A percentile compares a stretch with the other conserved stretches of the same genome.
phyloP scores from a whole-genome alignment of 2,888 invertebrate genomes.

The Cantharis rustica region DNA sequence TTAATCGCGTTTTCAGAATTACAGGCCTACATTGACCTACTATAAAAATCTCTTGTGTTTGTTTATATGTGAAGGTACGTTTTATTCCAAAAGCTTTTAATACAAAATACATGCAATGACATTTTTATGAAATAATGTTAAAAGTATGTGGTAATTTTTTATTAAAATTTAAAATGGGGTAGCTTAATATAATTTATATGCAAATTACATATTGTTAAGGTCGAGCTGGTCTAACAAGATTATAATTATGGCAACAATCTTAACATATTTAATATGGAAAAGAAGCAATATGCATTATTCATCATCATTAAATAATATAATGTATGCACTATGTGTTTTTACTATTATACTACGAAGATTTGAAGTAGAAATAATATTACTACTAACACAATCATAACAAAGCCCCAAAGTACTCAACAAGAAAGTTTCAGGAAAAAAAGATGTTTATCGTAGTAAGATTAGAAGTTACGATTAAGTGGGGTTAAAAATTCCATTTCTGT shows the following conservation, averaged over 20 bases:
- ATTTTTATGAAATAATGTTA: neutral
- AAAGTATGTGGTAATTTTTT: neutral
- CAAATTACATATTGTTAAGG: neutral
- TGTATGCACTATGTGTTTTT: neutral
- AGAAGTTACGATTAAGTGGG: neutral
- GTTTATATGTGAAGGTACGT: neutral
- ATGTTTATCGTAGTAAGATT: neutral
- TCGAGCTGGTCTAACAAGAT: neutral
- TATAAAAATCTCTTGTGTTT: neutral
- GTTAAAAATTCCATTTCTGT: neutral
- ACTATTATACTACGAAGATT: neutral
- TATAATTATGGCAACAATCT: neutral
- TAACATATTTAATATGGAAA: neutral
- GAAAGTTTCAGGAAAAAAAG: neutral
- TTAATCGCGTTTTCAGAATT: neutral
- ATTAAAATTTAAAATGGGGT: neutral
- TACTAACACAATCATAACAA: neutral
- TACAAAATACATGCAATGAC: neutral
- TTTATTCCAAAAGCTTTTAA: neutral
- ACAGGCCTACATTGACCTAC: neutral
- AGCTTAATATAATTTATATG: neutral
- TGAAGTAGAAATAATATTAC: neutral
- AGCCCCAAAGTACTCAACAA: neutral
- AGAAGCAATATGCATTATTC: neutral
- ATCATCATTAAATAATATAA: neutral